Percentiles rank a stretch among this genome's conserved stretches.
These are phyloP conservation scores for Serranus cabrilla DNA, from an alignment of 2,797 vertebrate species.

Conservation along the genomic window DNA sequence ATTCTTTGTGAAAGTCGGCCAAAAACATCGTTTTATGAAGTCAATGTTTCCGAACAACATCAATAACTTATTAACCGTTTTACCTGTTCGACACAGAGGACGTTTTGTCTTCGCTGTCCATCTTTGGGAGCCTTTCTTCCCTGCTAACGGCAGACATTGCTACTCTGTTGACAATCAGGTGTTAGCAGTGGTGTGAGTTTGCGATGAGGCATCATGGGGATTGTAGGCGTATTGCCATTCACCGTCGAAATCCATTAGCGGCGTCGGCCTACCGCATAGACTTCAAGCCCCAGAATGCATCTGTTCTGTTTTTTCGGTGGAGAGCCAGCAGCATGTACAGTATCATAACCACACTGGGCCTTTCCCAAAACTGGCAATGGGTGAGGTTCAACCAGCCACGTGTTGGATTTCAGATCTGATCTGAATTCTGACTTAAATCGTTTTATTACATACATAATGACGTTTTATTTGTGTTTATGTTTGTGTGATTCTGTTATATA, in stretches of 20 bases:
- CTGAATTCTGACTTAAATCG: not conserved
- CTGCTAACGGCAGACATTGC: slow-evolving; percentile 76
- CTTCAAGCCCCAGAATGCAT: slow-evolving; percentile 75
- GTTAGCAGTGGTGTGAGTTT: slow-evolving; percentile 19
- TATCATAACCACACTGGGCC: slow-evolving; percentile 36
- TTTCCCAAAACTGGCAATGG: slow-evolving; percentile 10
- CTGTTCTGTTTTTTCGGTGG: not conserved
- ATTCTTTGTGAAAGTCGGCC: not conserved
- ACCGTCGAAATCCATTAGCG: rapidly evolving
- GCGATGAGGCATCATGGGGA: slow-evolving; percentile 69
- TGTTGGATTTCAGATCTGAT: slow-evolving; percentile 3
- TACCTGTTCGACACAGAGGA: slow-evolving; percentile 78
- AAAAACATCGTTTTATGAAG: not conserved
- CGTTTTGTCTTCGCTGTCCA: slow-evolving; percentile 83
- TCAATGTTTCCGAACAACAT: not conserved
- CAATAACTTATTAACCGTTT: not conserved
- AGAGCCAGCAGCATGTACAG: slow-evolving; percentile 21
- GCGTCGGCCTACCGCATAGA: not conserved
- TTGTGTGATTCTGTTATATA: not conserved
- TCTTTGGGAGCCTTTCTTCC: slow-evolving; percentile 76
- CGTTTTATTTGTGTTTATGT: not conserved
- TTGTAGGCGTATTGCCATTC: slow-evolving; percentile 57
- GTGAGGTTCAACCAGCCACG: slow-evolving; percentile 34
- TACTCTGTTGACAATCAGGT: slow-evolving; percentile 82
- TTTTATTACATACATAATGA: not conserved